A percentile compares a stretch with the other conserved stretches of the same genome.
phyloP scores from a whole-genome alignment of 2,797 vertebrate genomes.

The Todus mexicanus region DNA sequence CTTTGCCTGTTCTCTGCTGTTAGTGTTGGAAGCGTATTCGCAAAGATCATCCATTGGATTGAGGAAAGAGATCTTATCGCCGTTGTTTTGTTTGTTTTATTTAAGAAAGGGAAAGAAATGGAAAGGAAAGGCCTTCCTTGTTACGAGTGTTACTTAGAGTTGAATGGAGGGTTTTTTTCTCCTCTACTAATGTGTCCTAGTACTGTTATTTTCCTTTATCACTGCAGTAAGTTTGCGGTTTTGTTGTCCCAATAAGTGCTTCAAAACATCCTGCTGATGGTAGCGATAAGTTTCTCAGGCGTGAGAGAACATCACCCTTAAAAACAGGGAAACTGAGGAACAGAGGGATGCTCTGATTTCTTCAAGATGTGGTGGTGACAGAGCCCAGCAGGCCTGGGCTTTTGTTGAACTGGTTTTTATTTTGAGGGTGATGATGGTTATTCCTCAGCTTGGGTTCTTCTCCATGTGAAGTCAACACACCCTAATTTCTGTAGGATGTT shows the following conservation, averaged over 20 bases:
- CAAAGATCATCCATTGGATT: conserved; percentile 39
- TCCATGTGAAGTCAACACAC: background rate
- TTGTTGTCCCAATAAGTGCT: background rate
- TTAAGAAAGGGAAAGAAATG: background rate
- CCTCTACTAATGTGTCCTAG: background rate
- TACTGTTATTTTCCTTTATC: background rate
- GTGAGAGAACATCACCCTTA: background rate
- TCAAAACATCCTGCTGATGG: background rate
- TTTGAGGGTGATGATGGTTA: background rate
- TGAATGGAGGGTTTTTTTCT: background rate
- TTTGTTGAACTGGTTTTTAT: background rate
- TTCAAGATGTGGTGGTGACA: background rate
- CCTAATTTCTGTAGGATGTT: background rate
- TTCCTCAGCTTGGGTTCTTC: background rate
- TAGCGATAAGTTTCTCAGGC: background rate
- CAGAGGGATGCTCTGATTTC: background rate
- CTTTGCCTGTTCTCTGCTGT: background rate
- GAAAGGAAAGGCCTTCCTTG: background rate
- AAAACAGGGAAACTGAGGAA: background rate
- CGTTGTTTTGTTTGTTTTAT: conserved; percentile 44
- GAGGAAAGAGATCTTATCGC: conserved; percentile 50
- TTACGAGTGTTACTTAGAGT: background rate
- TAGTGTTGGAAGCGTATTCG: conserved; percentile 36
- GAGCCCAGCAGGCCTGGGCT: background rate
- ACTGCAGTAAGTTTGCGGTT: background rate